A percentile compares a stretch with the other conserved stretches of the same genome.
Conservation (phyloP, 2,888 invertebrate species). For the Syrphus vitripennis region DNA sequence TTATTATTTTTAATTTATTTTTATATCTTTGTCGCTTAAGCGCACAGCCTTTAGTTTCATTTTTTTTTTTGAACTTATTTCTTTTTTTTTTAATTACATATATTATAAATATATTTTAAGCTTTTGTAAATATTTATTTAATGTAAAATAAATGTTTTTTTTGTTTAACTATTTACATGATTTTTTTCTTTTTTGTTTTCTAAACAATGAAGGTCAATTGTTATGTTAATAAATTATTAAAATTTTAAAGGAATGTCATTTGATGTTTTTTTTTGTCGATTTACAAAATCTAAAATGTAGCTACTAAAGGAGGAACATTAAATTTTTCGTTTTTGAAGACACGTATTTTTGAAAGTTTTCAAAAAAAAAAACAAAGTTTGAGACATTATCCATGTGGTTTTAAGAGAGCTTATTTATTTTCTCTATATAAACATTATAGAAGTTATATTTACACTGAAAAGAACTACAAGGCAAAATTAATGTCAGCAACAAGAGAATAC, state of each 20-base stretch:
- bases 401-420: conserved; percentile 27
- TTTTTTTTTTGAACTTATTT: conserved; percentile 16
- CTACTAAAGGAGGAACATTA: background rate
- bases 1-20: conserved; percentile 32
- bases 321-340: background rate
- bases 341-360: background rate
- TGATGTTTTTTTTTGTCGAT: background rate
- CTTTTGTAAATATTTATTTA: conserved; percentile 24
- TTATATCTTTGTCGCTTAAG: conserved; percentile 66
- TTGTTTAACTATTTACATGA: conserved; percentile 17
- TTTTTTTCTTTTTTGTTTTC: conserved; percentile 17
- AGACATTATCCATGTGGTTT: background rate
- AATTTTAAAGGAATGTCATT: conserved; percentile 58
- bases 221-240: conserved; percentile 10
- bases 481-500: conserved; percentile 49
- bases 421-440: conserved; percentile 17
- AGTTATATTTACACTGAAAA: conserved; percentile 46
- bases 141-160: conserved; percentile 3
- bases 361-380: background rate
- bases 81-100: conserved; percentile 2
- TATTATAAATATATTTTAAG: background rate
- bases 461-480: conserved; percentile 35
- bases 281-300: background rate
- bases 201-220: conserved; percentile 54
- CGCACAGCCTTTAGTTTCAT: conserved; percentile 67